These are phyloP conservation scores for Synergus umbraculus DNA, from an alignment of 2,888 invertebrate genomes.

Conservation along the genomic window DNA sequence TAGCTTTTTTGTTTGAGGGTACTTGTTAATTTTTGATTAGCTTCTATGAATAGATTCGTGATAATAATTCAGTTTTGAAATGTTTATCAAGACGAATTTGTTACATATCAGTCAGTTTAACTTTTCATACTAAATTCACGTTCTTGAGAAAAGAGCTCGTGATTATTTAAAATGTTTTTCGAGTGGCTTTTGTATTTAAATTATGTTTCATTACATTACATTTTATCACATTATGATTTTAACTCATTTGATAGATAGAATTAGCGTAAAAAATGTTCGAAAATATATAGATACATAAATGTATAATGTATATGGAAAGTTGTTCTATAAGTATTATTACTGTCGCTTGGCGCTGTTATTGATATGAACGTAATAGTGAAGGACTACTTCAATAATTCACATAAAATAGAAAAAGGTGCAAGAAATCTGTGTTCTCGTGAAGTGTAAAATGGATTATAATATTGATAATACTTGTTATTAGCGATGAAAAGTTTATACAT, in stretches of 20 bases:
- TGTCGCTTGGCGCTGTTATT: conserved; percentile 34
- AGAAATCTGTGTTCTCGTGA: background rate
- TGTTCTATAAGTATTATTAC: conserved; percentile 17
- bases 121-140: conserved; percentile 4
- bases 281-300: background rate
- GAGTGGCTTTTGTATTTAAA: background rate
- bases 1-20: conserved; percentile 1
- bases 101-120: conserved; percentile 21
- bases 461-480: conserved; percentile 14
- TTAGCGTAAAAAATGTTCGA: conserved; percentile 42
- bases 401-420: background rate
- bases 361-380: conserved; percentile 10
- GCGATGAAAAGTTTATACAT: background rate
- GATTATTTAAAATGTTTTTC: conserved; percentile 15
- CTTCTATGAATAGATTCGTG: background rate
- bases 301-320: conserved; percentile 4
- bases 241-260: conserved; percentile 19
- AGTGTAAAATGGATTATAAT: background rate
- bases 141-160: conserved; percentile 26
- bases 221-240: background rate
- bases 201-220: background rate
- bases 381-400: background rate
- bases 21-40: background rate
- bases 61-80: conserved; percentile 5
- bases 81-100: conserved; percentile 14